Evolutionary conservation across 2,113 vertebrate species (phyloP).

Genomic region (Lophochroa leadbeateri): DNA sequence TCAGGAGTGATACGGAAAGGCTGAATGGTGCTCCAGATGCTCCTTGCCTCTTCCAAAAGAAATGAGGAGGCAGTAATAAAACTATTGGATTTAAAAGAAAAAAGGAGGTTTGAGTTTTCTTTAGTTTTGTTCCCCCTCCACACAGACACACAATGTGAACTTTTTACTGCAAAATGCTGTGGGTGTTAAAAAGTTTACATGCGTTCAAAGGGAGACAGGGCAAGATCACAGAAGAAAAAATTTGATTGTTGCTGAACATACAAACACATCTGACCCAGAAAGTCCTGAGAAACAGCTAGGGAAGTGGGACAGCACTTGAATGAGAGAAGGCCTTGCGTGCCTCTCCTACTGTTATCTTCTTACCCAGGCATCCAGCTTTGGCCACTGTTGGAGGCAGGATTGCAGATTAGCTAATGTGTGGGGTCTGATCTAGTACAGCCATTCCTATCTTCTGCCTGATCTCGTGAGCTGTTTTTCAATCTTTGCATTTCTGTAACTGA

Average conservation of each 20-base stretch:
- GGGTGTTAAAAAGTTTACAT: neutral
- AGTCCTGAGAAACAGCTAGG: neutral
- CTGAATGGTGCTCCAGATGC: neutral
- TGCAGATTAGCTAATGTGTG: neutral
- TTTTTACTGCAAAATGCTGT: neutral
- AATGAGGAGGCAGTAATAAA: neutral
- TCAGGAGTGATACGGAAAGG: neutral
- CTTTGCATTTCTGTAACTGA: neutral
- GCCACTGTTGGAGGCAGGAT: neutral
- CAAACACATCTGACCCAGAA: neutral
- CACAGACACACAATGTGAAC: neutral
- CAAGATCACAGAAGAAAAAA: neutral
- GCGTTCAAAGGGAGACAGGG: neutral
- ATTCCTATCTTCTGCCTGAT: neutral
- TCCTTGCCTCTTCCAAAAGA: neutral
- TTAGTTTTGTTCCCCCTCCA: neutral
- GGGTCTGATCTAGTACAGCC: neutral
- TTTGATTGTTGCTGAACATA: neutral
- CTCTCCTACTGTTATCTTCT: neutral
- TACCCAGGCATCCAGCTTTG: neutral
- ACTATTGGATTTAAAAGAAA: neutral
- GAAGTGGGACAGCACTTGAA: neutral
- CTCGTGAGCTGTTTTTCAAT: neutral
- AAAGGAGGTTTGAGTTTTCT: neutral
- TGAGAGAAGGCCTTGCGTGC: neutral